Percentiles rank a stretch among this genome's conserved stretches.
These are phyloP conservation scores for Hydrocynus forskahlii DNA, from an alignment of 2,797 vertebrate species.

Conservation along the genomic window DNA sequence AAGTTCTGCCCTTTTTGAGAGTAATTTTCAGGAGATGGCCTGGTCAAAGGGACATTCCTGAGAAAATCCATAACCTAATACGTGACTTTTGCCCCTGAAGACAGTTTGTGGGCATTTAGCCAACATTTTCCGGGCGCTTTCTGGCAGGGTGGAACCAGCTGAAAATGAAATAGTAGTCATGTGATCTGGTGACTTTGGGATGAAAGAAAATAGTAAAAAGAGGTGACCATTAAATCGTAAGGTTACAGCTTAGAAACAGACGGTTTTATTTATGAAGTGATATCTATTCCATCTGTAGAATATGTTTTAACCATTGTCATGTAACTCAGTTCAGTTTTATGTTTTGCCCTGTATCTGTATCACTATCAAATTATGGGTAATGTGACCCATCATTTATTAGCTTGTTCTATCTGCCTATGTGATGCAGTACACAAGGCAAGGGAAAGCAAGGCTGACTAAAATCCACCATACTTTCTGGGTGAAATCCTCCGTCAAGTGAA, in stretches of 20 bases:
- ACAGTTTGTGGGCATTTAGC: neutral
- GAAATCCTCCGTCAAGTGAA: neutral
- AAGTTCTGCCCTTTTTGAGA: slow-evolving; percentile 53
- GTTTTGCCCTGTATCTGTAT: neutral
- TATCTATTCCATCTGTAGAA: neutral
- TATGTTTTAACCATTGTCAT: neutral
- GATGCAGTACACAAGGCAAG: too few species aligned
- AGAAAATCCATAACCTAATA: slow-evolving; percentile 41
- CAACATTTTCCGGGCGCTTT: neutral
- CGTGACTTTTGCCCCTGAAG: neutral
- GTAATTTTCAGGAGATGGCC: slow-evolving; percentile 39
- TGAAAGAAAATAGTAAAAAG: neutral
- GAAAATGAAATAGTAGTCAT: neutral
- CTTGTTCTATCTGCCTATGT: neutral
- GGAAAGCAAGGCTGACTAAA: neutral
- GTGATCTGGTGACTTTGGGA: neutral
- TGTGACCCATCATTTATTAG: too few species aligned
- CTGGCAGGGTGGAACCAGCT: neutral
- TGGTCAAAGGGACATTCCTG: slow-evolving; percentile 35
- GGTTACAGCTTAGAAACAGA: neutral
- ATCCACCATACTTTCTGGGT: neutral
- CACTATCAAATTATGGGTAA: too few species aligned
- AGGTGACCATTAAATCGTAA: neutral
- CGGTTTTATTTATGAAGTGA: neutral
- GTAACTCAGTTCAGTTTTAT: neutral